Percentiles rank a stretch among this genome's conserved stretches.
phyloP scores from a whole-genome alignment of 2,797 vertebrate species.

The Furcifer pardalis region DNA sequence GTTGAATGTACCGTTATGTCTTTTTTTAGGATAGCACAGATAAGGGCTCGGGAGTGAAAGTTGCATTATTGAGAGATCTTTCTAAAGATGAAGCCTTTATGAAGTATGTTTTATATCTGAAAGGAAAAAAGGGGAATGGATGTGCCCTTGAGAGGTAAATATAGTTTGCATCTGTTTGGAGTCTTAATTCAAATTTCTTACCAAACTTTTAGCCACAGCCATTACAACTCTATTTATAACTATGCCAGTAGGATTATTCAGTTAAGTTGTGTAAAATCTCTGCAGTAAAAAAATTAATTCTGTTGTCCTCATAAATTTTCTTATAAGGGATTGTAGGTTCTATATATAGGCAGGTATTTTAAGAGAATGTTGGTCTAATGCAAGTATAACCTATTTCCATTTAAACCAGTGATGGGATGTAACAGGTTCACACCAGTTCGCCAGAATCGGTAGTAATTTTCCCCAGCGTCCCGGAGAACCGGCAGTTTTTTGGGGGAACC shows the following conservation, averaged over 20 bases:
- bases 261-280: not conserved
- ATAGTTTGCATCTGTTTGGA: not conserved
- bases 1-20: not conserved
- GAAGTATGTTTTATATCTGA: not conserved
- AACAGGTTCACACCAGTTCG: no score
- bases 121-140: not conserved
- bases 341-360: not conserved
- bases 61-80: not conserved
- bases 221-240: not conserved
- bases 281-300: not conserved
- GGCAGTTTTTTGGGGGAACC: no score
- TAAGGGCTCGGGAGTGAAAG: no score
- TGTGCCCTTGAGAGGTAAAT: not conserved
- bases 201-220: not conserved
- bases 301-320: not conserved
- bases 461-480: no score
- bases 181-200: not conserved
- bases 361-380: not conserved
- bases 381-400: not conserved
- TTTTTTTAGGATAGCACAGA: not conserved
- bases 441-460: no score
- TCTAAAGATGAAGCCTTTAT: not conserved
- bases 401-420: no score
- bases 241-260: not conserved
- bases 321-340: not conserved